Base-by-base conservation (phyloP, 2,888 invertebrate species). In the Spilosoma lubricipeda region DNA sequence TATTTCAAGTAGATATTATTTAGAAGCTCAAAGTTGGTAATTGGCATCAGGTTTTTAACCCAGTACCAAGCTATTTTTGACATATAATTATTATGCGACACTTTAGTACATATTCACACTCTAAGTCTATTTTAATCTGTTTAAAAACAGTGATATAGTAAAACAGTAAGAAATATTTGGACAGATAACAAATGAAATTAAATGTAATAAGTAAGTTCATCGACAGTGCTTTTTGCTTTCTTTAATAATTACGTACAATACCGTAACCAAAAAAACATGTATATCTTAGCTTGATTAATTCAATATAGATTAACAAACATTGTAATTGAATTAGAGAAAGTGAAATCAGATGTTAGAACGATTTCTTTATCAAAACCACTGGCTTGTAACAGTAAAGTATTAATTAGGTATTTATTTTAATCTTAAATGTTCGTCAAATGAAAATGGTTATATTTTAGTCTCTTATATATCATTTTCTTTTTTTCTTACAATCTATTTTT, bases 271-370 rank as follows among this genome's bases (percentile, higher is more conserved):
- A 20, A 45, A 64, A 45, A 23, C 13, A 45, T 64, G 64, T 52
- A 48, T 65, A 66, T 15, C 20, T 72, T n/a, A 67, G 59, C 15
- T 33, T 63, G 56, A 42, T 56, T 56, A 42, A 33, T 23, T 67
- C 42, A 67, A 67, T 45, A 59, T 42, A 59, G 23, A 33, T 56
- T 20, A 48, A 48, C 7, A 5, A 59, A 36, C n/a, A 69, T 69
- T 72, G 56, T 72, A 59, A 72, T 20, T 48, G 20, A 48, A 48
- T 72, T 67, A 59, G 72, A 42, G 67, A 72, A 67, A 72, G 67
- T 72, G 18, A 67, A 30, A 59, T 42, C 20, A 36, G 66, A 30
- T 48, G 36, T 23, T 33, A 8, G n/a, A 59, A 23, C 11, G n/a
- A 72, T 67, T 72, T 67, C 42, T 63, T 72, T 67, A 67, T 65